Conservation (phyloP, 2,113 vertebrate species). For the Loxodonta africana region DNA sequence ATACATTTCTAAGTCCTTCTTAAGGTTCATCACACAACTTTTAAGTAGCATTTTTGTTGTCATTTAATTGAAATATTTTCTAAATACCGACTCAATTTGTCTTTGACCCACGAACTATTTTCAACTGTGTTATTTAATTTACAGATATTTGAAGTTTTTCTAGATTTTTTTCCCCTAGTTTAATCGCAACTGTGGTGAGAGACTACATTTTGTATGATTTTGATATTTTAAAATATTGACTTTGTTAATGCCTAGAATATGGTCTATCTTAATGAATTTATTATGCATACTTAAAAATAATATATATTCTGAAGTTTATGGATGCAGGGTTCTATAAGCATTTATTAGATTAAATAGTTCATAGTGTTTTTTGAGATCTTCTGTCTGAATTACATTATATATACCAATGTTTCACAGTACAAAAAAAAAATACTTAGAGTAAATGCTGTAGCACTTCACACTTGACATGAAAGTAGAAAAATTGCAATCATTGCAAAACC, state of each 20-base stretch:
- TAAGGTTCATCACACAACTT: background rate
- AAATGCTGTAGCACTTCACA: background rate
- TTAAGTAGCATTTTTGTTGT: background rate
- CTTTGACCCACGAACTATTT: constrained; percentile 38
- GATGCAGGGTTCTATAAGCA: no score
- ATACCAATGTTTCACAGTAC: background rate
- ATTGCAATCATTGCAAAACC: background rate
- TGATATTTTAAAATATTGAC: constrained; percentile 19
- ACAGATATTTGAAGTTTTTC: background rate
- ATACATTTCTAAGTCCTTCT: background rate
- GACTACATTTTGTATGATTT: background rate
- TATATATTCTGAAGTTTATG: background rate
- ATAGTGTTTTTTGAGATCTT: background rate
- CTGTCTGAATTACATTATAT: background rate
- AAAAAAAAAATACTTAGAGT: background rate
- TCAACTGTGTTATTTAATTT: background rate
- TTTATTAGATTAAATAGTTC: background rate
- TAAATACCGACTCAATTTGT: background rate
- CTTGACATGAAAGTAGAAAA: background rate
- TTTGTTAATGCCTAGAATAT: background rate
- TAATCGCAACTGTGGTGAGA: background rate
- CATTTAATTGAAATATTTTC: background rate
- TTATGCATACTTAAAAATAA: background rate
- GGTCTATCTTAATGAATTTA: background rate
- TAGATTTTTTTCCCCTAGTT: constrained; percentile 3